A percentile compares a stretch with the other conserved stretches of the same genome.
These are phyloP conservation scores for Axinella damicornis DNA, from an alignment of 37 sponge, comb jelly and placozoan species.

Conservation along the genomic window DNA sequence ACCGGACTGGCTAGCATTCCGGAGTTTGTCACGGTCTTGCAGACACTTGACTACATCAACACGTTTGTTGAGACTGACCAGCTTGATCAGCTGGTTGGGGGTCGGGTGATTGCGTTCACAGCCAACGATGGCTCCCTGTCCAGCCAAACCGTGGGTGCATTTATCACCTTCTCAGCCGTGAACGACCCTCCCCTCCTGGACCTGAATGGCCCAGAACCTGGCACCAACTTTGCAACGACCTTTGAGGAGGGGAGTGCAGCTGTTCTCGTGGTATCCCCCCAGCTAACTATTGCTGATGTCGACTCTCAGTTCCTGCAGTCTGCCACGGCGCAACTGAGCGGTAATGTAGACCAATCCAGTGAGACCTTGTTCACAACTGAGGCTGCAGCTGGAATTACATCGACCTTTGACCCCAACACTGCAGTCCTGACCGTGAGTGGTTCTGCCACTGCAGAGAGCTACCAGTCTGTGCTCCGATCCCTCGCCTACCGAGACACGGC, in stretches of 20 bases:
- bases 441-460: constrained; percentile 18
- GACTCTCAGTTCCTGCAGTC: constrained; percentile 46
- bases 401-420: constrained; percentile 1
- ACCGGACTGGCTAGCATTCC: constrained; percentile 47
- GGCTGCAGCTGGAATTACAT: background rate
- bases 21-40: constrained; percentile 31
- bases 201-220: constrained; percentile 54
- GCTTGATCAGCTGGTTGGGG: constrained; percentile 34
- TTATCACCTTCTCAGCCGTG: constrained; percentile 60
- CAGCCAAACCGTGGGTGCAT: constrained; percentile 52
- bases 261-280: constrained; percentile 19
- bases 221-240: constrained; percentile 11
- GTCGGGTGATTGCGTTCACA: constrained; percentile 19
- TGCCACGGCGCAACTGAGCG: constrained; percentile 8
- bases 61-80: constrained; percentile 18
- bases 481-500: constrained; percentile 53
- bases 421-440: constrained; percentile 44
- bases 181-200: constrained; percentile 73
- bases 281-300: constrained; percentile 47
- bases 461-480: constrained; percentile 42
- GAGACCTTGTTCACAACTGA: constrained; percentile 33
- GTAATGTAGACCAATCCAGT: constrained; percentile 22
- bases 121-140: constrained; percentile 56
- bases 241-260: constrained; percentile 50
- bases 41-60: constrained; percentile 46